A percentile compares a stretch with the other conserved stretches of the same genome.
Conservation (phyloP, 2,113 vertebrate genomes). For the Perccottus glenii region DNA sequence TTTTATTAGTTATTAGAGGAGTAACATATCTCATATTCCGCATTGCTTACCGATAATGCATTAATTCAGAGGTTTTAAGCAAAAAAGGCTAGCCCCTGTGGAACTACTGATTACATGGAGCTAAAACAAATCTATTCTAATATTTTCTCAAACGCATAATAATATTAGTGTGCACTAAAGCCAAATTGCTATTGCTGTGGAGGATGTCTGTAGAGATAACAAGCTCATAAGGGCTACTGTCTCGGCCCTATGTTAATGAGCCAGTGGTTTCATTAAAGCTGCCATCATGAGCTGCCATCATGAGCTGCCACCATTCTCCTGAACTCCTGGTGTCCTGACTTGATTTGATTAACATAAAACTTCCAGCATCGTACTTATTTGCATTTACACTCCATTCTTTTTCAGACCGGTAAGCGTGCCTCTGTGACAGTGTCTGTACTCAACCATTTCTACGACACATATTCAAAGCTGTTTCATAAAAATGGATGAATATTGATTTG, state of each 20-base stretch:
- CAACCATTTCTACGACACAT: background rate
- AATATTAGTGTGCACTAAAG: constrained; percentile 47
- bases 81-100: background rate
- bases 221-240: constrained; percentile 48
- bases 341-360: constrained; percentile 67
- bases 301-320: constrained; percentile 53
- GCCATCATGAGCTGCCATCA: constrained; percentile 57
- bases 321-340: constrained; percentile 57
- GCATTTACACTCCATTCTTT: constrained; percentile 29
- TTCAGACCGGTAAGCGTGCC: constrained; percentile 20
- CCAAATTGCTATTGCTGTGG: constrained; percentile 57
- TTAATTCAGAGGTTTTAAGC: background rate
- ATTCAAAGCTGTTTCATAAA: background rate
- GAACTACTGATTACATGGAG: constrained; percentile 34
- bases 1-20: no score
- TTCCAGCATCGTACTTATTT: constrained; percentile 46
- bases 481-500: constrained; percentile 16
- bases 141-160: constrained; percentile 48
- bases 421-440: constrained; percentile 1
- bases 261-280: constrained; percentile 68
- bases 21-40: no score
- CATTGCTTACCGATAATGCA: no score
- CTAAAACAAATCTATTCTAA: constrained; percentile 50
- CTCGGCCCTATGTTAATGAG: constrained; percentile 68
- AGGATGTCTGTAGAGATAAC: constrained; percentile 59